A percentile compares a stretch with the other conserved stretches of the same genome.
phyloP scores from a whole-genome alignment of 2,888 invertebrate genomes.

The Halocaridina rubra region DNA sequence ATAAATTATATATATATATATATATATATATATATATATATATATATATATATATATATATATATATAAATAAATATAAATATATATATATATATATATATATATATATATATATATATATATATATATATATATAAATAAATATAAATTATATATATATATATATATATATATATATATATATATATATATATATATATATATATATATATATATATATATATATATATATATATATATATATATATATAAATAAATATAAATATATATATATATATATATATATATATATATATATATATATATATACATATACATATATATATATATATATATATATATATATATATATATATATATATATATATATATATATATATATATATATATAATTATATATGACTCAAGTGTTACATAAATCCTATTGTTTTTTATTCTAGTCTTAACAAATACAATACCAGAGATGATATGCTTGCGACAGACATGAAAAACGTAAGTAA shows the following conservation, averaged over 20 bases:
- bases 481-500: background rate
- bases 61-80: background rate
- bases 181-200: slow-evolving; percentile 9
- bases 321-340: background rate
- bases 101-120: slow-evolving; percentile 2
- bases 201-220: background rate
- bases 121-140: background rate
- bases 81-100: background rate
- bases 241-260: background rate
- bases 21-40: slow-evolving; percentile 25
- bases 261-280: background rate
- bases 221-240: background rate
- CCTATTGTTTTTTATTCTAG: background rate
- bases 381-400: background rate
- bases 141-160: background rate
- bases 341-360: background rate
- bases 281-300: background rate
- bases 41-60: slow-evolving; percentile 24
- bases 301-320: background rate
- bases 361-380: background rate
- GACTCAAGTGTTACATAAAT: background rate
- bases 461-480: background rate
- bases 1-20: slow-evolving; percentile 13
- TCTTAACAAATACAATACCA: background rate
- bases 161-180: background rate